Conservation (phyloP, 1,140 invertebrate genomes). For the Nymphalis io region DNA sequence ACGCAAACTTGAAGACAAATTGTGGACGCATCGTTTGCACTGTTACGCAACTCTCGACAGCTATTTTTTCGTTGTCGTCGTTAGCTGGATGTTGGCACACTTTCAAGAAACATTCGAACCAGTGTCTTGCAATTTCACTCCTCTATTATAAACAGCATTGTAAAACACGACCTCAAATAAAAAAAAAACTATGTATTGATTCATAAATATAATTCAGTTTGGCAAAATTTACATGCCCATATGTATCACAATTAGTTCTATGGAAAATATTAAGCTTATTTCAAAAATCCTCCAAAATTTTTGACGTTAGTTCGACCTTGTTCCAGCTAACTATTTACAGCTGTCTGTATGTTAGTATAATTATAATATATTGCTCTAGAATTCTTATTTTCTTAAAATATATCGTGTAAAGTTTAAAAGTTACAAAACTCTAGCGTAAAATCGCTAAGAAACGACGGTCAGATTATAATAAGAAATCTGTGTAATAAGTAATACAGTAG, state of each 20-base stretch:
- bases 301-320: conserved; percentile 31
- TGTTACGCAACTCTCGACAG: conserved; percentile 67
- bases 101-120: conserved; percentile 50
- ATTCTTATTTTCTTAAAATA: conserved; percentile 8
- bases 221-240: too few relatives aligned
- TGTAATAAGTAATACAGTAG: too few relatives aligned
- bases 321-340: conserved; percentile 36
- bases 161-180: conserved; percentile 14
- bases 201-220: too few relatives aligned
- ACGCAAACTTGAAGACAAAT: too few relatives aligned
- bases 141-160: conserved; percentile 24
- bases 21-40: conserved; percentile 50
- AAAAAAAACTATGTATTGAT: too few relatives aligned
- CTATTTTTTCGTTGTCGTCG: conserved; percentile 73
- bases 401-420: neutral
- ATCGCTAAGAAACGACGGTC: too few relatives aligned
- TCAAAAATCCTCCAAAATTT: conserved; percentile 15
- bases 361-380: conserved; percentile 24
- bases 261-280: neutral
- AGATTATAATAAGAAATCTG: too few relatives aligned
- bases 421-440: neutral
- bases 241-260: neutral
- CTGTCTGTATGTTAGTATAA: conserved; percentile 32
- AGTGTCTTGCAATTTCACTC: conserved; percentile 24
- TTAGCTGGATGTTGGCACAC: conserved; percentile 64